Evolutionary conservation across 2,113 vertebrate genomes (phyloP).

Genomic region (Taurulus bubalis): DNA sequence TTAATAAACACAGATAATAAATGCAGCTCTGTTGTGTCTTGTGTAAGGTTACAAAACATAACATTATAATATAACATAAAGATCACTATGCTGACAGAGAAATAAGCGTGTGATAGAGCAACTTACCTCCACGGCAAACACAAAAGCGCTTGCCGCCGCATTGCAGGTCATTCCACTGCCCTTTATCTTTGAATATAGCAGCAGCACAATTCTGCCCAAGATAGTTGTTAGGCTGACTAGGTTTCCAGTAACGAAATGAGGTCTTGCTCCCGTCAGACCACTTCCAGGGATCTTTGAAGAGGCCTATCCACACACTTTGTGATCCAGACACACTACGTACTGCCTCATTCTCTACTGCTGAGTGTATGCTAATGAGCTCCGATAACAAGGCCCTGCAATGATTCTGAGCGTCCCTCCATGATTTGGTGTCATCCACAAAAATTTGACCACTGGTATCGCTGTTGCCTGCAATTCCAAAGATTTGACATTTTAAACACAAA

Average conservation of each 20-base stretch:
- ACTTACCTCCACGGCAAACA: slow-evolving; percentile 71
- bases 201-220: slow-evolving; percentile 42
- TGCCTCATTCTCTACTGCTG: slow-evolving; percentile 56
- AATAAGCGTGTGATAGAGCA: not conserved
- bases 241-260: slow-evolving; percentile 71
- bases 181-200: slow-evolving; percentile 36
- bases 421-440: slow-evolving; percentile 49
- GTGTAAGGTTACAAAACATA: not conserved
- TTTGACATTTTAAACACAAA: not conserved
- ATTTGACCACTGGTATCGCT: not conserved
- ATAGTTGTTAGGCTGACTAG: slow-evolving; percentile 31
- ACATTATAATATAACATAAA: not conserved
- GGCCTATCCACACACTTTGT: slow-evolving; percentile 72
- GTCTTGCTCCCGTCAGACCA: slow-evolving; percentile 74
- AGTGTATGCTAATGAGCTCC: slow-evolving; percentile 72
- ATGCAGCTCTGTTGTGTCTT: not conserved
- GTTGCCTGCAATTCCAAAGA: slow-evolving; percentile 33
- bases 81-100: slow-evolving; percentile 2
- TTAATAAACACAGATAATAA: not conserved
- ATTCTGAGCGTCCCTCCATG: slow-evolving; percentile 71
- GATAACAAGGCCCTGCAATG: slow-evolving; percentile 62
- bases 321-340: slow-evolving; percentile 28
- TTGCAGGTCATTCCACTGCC: slow-evolving; percentile 63
- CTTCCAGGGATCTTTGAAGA: slow-evolving; percentile 78
- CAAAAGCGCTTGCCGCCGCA: slow-evolving; percentile 41